Conservation (phyloP, 2,113 vertebrate species). For the Forbesichthys agassizii region DNA sequence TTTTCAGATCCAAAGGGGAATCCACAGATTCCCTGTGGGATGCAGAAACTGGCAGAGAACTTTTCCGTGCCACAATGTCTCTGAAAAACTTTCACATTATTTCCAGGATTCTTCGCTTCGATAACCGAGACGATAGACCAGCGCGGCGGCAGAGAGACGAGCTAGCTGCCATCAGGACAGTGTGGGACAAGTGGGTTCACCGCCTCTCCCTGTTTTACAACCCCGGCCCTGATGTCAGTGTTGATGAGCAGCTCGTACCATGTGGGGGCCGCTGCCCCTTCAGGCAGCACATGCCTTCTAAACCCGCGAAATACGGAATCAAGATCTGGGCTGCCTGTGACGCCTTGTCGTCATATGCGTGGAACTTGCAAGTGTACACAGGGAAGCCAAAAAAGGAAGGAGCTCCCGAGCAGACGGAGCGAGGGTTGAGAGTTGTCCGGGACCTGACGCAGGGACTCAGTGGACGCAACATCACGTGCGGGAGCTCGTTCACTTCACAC, state of each 20-base stretch:
- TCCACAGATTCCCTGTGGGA: slow-evolving; percentile 10
- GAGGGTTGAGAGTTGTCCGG: slow-evolving; percentile 5
- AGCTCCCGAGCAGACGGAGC: not conserved
- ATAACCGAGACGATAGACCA: slow-evolving; percentile 17
- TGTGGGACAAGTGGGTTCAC: no score
- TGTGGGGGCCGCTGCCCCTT: slow-evolving; percentile 8
- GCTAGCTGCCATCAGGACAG: slow-evolving; percentile 8
- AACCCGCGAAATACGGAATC: slow-evolving; percentile 14
- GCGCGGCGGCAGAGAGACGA: slow-evolving; percentile 16
- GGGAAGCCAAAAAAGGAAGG: slow-evolving; percentile 3
- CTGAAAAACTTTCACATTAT: slow-evolving; percentile 1
- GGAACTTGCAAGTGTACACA: slow-evolving; percentile 11
- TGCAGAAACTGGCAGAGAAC: slow-evolving; percentile 12
- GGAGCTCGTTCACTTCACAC: not conserved
- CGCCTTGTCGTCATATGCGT: not conserved
- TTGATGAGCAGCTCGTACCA: no score
- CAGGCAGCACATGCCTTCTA: slow-evolving; percentile 1
- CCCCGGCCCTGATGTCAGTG: no score
- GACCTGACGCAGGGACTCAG: slow-evolving; percentile 2
- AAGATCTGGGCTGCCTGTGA: slow-evolving; percentile 4
- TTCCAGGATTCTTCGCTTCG: slow-evolving; percentile 14
- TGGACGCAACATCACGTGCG: slow-evolving; percentile 13
- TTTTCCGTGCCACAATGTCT: slow-evolving; percentile 9
- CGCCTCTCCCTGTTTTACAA: no score
- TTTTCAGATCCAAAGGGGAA: slow-evolving; percentile 9